A percentile compares a stretch with the other conserved stretches of the same genome.
Conservation (phyloP, 2,797 vertebrate genomes). For the Harpagifer antarcticus region DNA sequence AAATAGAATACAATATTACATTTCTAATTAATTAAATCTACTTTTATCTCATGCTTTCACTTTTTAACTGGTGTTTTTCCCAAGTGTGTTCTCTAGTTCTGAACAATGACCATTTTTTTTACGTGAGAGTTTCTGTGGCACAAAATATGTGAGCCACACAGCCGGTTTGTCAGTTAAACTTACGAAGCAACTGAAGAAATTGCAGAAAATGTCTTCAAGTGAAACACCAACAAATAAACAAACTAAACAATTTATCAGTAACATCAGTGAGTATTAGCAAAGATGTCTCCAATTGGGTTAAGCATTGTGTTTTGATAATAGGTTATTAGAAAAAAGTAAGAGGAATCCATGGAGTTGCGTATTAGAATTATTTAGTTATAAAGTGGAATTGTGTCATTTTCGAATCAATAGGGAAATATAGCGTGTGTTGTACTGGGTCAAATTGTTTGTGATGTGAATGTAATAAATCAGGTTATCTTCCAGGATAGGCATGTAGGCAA, state of each 20-base stretch:
- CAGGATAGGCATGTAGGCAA: too few relatives aligned
- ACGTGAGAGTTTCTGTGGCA: too few relatives aligned
- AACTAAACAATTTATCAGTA: not conserved
- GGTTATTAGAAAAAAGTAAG: not conserved
- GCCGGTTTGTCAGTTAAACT: not conserved
- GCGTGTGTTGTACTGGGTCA: too few relatives aligned
- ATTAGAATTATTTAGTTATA: not conserved
- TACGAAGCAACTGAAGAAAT: not conserved
- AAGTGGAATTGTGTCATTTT: conserved; percentile 11
- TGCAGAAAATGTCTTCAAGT: not conserved
- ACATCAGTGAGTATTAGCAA: not conserved
- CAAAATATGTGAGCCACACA: not conserved
- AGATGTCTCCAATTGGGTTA: not conserved
- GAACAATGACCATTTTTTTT: not conserved
- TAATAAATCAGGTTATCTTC: too few relatives aligned
- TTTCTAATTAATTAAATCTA: not conserved
- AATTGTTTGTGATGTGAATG: too few relatives aligned
- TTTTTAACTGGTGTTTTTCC: not conserved
- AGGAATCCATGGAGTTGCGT: not conserved
- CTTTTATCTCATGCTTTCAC: not conserved
- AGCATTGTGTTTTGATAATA: not conserved
- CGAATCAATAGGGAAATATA: not conserved
- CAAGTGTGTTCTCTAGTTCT: not conserved
- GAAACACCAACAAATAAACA: not conserved
- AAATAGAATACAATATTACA: not conserved